phyloP scores from a whole-genome alignment of 2,113 vertebrate species.

The Pterophyllum scalare region DNA sequence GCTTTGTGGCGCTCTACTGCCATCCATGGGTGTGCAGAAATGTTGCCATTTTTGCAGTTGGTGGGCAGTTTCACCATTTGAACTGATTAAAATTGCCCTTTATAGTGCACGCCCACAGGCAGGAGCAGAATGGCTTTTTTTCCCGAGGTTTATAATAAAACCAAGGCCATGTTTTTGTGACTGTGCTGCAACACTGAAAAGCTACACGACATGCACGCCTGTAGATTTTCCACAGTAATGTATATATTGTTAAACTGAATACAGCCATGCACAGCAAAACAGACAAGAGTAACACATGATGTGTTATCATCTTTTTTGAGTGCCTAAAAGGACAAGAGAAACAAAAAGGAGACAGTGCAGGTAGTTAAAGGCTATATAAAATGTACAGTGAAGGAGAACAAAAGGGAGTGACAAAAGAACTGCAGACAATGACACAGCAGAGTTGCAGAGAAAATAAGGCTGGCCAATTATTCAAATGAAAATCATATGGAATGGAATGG shows the following conservation, averaged over 20 bases:
- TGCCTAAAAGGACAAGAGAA: constrained; percentile 24
- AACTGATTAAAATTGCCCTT: constrained; percentile 80
- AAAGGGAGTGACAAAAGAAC: constrained; percentile 25
- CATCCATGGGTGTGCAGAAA: constrained; percentile 67
- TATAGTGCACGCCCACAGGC: constrained; percentile 63
- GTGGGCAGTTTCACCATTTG: constrained; percentile 65
- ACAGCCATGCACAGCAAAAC: constrained; percentile 12
- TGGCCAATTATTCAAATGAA: constrained; percentile 59
- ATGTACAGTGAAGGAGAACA: constrained; percentile 38
- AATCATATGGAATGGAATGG: constrained; percentile 56
- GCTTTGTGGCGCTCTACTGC: constrained; percentile 73
- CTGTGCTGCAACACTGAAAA: not conserved
- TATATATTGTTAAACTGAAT: not conserved
- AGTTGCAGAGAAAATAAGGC: constrained; percentile 49
- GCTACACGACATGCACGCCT: not conserved
- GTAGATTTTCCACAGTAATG: not conserved
- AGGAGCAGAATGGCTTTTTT: constrained; percentile 38
- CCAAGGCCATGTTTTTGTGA: not conserved
- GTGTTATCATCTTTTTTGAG: constrained; percentile 55
- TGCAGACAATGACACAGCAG: constrained; percentile 51
- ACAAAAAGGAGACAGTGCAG: constrained; percentile 16
- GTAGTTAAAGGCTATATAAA: constrained; percentile 40
- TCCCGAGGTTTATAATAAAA: constrained; percentile 51
- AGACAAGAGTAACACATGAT: constrained; percentile 22
- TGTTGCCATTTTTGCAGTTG: constrained; percentile 47